A percentile compares a stretch with the other conserved stretches of the same genome.
phyloP scores from a whole-genome alignment of 2,113 vertebrate genomes.

The Collichthys lucidus region DNA sequence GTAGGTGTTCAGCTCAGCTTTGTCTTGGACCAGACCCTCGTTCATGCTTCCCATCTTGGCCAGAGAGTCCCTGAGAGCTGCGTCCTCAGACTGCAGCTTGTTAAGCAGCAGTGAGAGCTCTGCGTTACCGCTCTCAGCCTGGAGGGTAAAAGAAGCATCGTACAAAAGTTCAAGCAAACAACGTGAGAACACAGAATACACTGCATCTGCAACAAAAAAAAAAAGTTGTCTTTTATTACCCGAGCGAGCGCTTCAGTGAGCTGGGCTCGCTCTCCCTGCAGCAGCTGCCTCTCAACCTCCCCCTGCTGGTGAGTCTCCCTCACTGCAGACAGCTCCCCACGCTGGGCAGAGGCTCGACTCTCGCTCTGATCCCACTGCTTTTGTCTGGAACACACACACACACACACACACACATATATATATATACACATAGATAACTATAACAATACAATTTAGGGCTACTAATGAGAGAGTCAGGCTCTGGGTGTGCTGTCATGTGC shows the following conservation, averaged over 20 bases:
- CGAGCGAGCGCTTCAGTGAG: slow-evolving; percentile 85
- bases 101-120: slow-evolving; percentile 86
- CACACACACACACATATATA: too few species aligned
- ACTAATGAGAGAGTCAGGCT: not conserved
- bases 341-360: slow-evolving; percentile 82
- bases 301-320: slow-evolving; percentile 86
- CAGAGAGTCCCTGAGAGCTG: slow-evolving; percentile 87
- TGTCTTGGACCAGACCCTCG: slow-evolving; percentile 88
- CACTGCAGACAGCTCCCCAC: slow-evolving; percentile 85
- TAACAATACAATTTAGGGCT: not conserved
- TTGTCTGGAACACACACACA: slow-evolving; percentile 76
- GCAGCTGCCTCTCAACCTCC: slow-evolving; percentile 86
- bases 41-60: slow-evolving; percentile 89
- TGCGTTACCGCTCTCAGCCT: slow-evolving; percentile 85
- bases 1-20: slow-evolving; percentile 84
- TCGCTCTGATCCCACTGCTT: slow-evolving; percentile 89
- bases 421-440: too few species aligned
- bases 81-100: slow-evolving; percentile 86
- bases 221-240: slow-evolving; percentile 69
- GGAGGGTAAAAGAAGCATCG: not conserved
- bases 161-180: not conserved
- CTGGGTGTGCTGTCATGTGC: not conserved
- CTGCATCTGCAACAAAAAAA: not conserved
- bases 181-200: not conserved
- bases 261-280: slow-evolving; percentile 85